Base-by-base conservation (phyloP, 2,113 vertebrate species). In the Ctenodactylus gundi region DNA sequence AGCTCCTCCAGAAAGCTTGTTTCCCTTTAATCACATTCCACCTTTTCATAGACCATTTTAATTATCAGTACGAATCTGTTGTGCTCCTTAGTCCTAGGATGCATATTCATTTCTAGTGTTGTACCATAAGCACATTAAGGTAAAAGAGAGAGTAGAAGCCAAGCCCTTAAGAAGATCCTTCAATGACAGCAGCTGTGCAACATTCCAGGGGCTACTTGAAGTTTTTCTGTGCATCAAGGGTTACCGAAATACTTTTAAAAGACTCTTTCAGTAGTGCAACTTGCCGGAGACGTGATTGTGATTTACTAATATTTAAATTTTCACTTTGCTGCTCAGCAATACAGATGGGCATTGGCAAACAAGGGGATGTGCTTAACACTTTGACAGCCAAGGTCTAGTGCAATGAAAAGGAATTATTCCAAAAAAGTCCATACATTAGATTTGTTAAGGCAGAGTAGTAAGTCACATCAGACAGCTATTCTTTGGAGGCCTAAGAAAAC, bases 201-300 rank as follows among this genome's bases (percentile, higher is more conserved):
- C 13, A 51, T 49, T 21, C 15, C 17, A 88, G 39, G 23, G 6
- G 20, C 44, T 53, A 46, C 21, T 39, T 89, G 27, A 72, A 21
- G 85, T 78, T 44, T 80, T 49, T 65, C 20, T 67, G 60, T 55
- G 91, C 67, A 55, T 85, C 12, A 86, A 67, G 8, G 2, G 67
- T 73, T 46, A 82, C 1, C 64, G 27, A 91, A 90, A 72, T 91
- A 77, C 51, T 93, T 93, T 65, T 58, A 36, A 93, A 55, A n/a
- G 53, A 85, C 6, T 70, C 29, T 73, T 91, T 88, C 31, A 53
- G n/a, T 78, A 44, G 85, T 65, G 49, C 4, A 62, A 49, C 55
- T 88, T 82, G 27, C 9, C 34, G 83, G 82, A 83, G 49, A 2
- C 29, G 72, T 81, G 9, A 53, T 65, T 94, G 72, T 81, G 9